These are phyloP conservation scores for Pteromalus puparum DNA, from an alignment of 1,140 invertebrate genomes.

Conservation along the genomic window DNA sequence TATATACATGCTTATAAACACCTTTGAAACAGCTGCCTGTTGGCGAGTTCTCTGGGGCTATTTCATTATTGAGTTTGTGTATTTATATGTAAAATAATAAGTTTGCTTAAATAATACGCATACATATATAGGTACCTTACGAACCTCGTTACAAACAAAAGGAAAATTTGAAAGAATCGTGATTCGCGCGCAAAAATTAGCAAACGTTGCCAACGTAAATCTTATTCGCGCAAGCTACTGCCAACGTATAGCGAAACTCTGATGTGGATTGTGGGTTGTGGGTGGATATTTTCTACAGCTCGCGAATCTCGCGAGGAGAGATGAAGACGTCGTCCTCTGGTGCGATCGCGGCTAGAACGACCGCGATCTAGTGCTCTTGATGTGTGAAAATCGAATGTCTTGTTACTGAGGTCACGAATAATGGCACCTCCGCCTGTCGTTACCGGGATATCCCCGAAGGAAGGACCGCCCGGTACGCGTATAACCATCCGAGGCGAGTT, in stretches of 20 bases:
- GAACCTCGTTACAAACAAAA: too few relatives aligned
- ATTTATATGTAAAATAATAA: too few relatives aligned
- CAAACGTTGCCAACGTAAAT: too few relatives aligned
- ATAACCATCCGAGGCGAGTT: constrained; percentile 98
- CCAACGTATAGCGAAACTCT: background rate
- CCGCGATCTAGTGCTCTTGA: background rate
- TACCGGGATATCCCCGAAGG: constrained; percentile 98
- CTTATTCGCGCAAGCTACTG: background rate
- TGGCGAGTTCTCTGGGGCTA: too few relatives aligned
- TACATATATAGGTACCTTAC: too few relatives aligned
- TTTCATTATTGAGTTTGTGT: too few relatives aligned
- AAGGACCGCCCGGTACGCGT: constrained; percentile 96
- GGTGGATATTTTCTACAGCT: too few relatives aligned
- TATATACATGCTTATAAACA: too few relatives aligned
- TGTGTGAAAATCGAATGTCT: constrained; percentile 26
- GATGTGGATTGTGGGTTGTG: too few relatives aligned
- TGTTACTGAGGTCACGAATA: background rate
- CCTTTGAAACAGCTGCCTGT: too few relatives aligned
- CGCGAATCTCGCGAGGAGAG: background rate
- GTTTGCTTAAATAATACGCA: too few relatives aligned
- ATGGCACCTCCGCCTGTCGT: constrained; percentile 91
- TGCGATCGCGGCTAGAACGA: background rate
- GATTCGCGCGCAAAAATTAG: background rate
- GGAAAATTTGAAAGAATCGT: constrained; percentile 79
- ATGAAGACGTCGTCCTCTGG: background rate